Base-by-base conservation (phyloP, 2,113 vertebrate genomes). In the Heterotis niloticus region DNA sequence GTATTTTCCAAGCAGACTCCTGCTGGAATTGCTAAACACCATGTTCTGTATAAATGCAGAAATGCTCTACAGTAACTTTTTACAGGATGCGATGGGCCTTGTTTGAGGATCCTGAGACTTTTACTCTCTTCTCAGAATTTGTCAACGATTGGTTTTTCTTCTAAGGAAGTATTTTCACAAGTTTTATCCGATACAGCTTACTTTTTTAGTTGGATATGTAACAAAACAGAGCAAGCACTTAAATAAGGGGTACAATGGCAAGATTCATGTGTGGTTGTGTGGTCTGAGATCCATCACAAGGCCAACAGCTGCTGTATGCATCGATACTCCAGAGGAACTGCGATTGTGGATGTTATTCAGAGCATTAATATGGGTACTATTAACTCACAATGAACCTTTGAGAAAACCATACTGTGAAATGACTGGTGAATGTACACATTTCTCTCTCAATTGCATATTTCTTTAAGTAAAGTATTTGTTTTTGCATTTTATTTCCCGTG, bases 11-110 rank as follows among this genome's bases (percentile, higher is more conserved):
- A 66, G 18, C 14, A 26, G 68, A 18, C 77, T 82, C n/a, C 57
- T 82, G 71, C 76, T 57, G 57, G 17, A 26, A 23, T 66, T 34
- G 23, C 78, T 85, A 82, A 86, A 88, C 84, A 79, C 65, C 79
- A 75, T 79, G 86, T 88, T 85, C 84, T 86, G 86, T 84, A 74
- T 69, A 52, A 29, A 80, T 78, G 80, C 81, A 70, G 81, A 44
- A 44, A 44, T 1, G 7, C 29, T 20, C 20, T 17, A 44, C n/a
- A 65, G 59, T 64, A 9, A 10, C 18, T 23, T 23, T 76, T 34
- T 71, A 5, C 69, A 72, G 51, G 34, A 34, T 72, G 51, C 23
- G 34, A 44, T 7, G 34, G 34, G 34, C 34, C 34, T 44, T 4
- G 34, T 44, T 44, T 44, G 34, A 44, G 34, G 3, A 44, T 44